Evolutionary conservation across 2,888 invertebrate genomes (phyloP).

Genomic region (Cryptocephalus primarius): DNA sequence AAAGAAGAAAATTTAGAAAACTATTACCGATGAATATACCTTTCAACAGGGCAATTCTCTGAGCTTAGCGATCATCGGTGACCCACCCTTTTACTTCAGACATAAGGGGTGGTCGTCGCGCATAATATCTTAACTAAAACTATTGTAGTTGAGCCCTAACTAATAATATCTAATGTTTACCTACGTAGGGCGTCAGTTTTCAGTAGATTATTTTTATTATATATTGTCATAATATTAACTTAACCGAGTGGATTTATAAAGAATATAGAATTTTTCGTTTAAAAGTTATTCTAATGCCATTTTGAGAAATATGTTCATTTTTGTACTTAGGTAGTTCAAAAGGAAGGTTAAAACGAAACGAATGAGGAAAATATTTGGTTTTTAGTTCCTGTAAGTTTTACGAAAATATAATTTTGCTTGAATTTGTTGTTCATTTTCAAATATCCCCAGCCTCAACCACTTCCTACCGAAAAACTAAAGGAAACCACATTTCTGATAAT

Average conservation of each 20-base stretch:
- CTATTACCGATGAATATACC: not conserved
- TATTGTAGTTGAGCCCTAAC: constrained; percentile 14
- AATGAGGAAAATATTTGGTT: constrained; percentile 19
- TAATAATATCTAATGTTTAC: no score
- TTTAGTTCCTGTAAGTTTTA: constrained; percentile 34
- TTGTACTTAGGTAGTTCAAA: not conserved
- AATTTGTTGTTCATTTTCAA: constrained; percentile 10
- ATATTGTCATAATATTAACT: no score
- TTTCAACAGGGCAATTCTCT: constrained; percentile 37
- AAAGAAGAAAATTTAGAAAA: constrained; percentile 3
- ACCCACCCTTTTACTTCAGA: no score
- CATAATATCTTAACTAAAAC: constrained; percentile 4
- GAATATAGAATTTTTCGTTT: not conserved
- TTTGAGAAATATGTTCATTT: not conserved
- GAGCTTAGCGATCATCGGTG: constrained; percentile 23
- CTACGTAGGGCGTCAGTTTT: not conserved
- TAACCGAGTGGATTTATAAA: no score
- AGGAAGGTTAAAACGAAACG: no score
- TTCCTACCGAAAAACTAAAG: no score
- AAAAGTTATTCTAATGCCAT: not conserved
- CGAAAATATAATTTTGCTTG: constrained; percentile 28
- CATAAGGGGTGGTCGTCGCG: no score
- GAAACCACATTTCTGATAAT: no score
- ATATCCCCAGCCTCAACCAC: not conserved
- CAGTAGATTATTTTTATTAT: constrained; percentile 1